phyloP scores from a whole-genome alignment of 2,888 invertebrate genomes.

The Habrosyne pyritoides region DNA sequence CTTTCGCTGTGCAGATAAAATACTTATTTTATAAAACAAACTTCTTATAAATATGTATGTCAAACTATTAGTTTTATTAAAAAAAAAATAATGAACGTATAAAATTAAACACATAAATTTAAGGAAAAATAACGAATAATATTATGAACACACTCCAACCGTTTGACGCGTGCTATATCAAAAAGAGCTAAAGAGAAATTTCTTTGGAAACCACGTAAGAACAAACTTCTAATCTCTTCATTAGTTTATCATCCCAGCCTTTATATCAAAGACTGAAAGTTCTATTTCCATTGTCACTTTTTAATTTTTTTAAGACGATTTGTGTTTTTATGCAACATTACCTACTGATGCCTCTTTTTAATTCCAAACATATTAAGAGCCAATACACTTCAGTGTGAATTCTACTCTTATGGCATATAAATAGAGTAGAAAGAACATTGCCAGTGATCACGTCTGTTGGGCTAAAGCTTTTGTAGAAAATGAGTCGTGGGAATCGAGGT shows the following conservation, averaged over 20 bases:
- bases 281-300: slow-evolving; percentile 34
- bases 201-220: slow-evolving; percentile 50
- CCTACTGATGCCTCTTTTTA: slow-evolving; percentile 8
- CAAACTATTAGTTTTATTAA: neutral
- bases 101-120: neutral
- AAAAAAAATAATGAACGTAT: neutral
- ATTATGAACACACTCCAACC: slow-evolving; percentile 22
- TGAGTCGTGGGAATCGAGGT: slow-evolving; percentile 83
- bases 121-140: neutral
- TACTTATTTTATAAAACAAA: neutral
- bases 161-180: slow-evolving; percentile 59
- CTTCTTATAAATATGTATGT: no score
- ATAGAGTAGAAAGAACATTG: slow-evolving; percentile 21
- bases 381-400: slow-evolving; percentile 7
- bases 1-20: no score
- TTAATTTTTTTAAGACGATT: slow-evolving; percentile 46
- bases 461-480: slow-evolving; percentile 45
- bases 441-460: slow-evolving; percentile 14
- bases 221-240: slow-evolving; percentile 59
- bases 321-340: slow-evolving; percentile 48
- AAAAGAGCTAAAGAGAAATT: slow-evolving; percentile 52
- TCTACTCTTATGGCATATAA: slow-evolving; percentile 6
- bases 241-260: slow-evolving; percentile 41
- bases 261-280: slow-evolving; percentile 36
- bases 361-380: slow-evolving; percentile 13